Evolutionary conservation across 2,797 vertebrate species (phyloP), one percentile per base, ranked within the genome.

Genomic region (Danio tinwini): DNA sequence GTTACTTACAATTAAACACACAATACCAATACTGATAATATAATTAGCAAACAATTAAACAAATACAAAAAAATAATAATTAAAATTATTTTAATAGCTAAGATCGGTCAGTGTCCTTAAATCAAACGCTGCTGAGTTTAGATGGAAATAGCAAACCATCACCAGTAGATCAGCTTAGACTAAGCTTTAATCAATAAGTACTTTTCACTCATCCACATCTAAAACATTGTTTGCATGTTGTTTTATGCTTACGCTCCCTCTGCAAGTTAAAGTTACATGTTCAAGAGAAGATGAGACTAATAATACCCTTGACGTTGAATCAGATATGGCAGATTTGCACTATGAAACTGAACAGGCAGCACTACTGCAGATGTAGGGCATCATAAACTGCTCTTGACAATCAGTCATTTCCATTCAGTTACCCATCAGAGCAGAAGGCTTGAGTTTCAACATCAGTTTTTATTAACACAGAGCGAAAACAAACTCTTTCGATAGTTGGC

Each of bases 401-500:
- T 39, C 37, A 49, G 44, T 44, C 56, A 17, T 63, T 47, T 58
- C 49, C 39, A 19, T 55, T 56, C 40, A 67, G 56, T 59, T 42
- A 68, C 19, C 0, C 42, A 42, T 29, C 37, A 53, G 49, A 45
- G 47, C 29, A 29, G 21, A 42, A 29, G 75, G 21, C 14, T 77
- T n/a, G 0, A 17, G 53, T 69, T 78, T 78, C 55, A 78, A 59
- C 55, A 59, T 19, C 29, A 29, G 40, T 47, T 78, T 78, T 58
- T 69, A 69, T 68, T 58, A 78, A 58, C 55, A 50, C 12, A 0
- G 29, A 58, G 17, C 11, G 53, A 69, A 78, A 74, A 80, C 78
- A 64, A 80, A 80, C 58, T 47, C 61, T 64, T 73, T 13, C 6
- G 2, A 29, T 56, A 59, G 74, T 80, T 73, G 49, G 37, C 78